Percentiles rank a stretch among this genome's conserved stretches.
Conservation (phyloP, 1,140 invertebrate genomes). For the Bactericera cockerelli region DNA sequence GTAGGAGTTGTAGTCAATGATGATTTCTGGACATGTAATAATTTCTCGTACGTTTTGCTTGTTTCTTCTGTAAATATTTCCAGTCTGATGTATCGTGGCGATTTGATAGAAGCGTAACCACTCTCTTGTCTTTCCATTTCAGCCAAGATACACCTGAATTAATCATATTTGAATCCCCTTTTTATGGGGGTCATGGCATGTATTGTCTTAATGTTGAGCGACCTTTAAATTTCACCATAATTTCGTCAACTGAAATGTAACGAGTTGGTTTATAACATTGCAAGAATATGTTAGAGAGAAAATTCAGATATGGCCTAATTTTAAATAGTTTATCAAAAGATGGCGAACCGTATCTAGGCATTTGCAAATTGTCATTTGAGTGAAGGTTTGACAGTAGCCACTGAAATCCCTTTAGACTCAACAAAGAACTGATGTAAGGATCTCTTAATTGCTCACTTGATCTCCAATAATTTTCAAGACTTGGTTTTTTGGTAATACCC, state of each 20-base stretch:
- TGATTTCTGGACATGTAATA: conserved; percentile 21
- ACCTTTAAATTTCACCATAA: conserved; percentile 23
- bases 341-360: background rate
- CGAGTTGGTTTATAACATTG: conserved; percentile 8
- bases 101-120: conserved; percentile 7
- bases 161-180: conserved; percentile 10
- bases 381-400: background rate
- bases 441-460: background rate
- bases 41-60: conserved; percentile 16
- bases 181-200: conserved; percentile 27
- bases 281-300: conserved; percentile 9
- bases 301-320: conserved; percentile 16
- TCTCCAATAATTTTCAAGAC: background rate
- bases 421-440: conserved; percentile 4
- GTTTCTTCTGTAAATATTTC: background rate
- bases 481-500: background rate
- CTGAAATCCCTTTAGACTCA: background rate
- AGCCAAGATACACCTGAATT: conserved; percentile 12
- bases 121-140: conserved; percentile 10
- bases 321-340: conserved; percentile 20
- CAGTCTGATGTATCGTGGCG: background rate
- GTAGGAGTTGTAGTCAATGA: conserved; percentile 27
- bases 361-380: conserved; percentile 1
- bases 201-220: conserved; percentile 24
- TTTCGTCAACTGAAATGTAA: conserved; percentile 20